Evolutionary conservation across 2,113 vertebrate species (phyloP).

Genomic region (Paratilapia polleni): DNA sequence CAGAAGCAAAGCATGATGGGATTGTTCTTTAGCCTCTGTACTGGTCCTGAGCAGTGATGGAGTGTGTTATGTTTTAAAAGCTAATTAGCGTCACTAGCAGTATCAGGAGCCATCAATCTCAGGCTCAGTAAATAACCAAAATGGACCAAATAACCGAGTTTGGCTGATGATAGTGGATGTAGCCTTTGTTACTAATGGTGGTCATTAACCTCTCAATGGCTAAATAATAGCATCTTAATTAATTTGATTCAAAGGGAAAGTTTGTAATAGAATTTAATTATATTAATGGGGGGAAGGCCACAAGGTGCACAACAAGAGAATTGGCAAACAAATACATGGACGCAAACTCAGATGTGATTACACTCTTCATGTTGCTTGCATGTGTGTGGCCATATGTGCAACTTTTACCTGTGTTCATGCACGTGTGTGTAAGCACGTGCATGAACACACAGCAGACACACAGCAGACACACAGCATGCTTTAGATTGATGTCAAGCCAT

Average conservation of each 20-base stretch:
- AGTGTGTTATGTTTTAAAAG: slow-evolving; percentile 99
- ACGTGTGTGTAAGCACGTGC: too few relatives aligned
- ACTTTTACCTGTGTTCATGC: neutral
- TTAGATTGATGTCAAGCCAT: neutral
- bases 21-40: slow-evolving; percentile 85
- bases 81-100: slow-evolving; percentile 93
- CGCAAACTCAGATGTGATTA: slow-evolving; percentile 54
- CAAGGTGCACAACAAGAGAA: slow-evolving; percentile 66
- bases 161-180: slow-evolving; percentile 94
- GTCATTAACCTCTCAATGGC: slow-evolving; percentile 90
- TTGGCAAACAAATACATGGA: slow-evolving; percentile 31
- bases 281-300: slow-evolving; percentile 74
- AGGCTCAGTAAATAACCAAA: slow-evolving; percentile 95
- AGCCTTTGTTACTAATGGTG: slow-evolving; percentile 91
- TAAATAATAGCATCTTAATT: slow-evolving; percentile 89
- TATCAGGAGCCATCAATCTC: slow-evolving; percentile 96
- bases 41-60: slow-evolving; percentile 91
- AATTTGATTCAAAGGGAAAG: slow-evolving; percentile 83
- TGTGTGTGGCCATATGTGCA: neutral
- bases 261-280: slow-evolving; percentile 82
- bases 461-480: neutral
- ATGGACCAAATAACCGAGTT: slow-evolving; percentile 99
- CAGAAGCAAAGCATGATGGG: slow-evolving; percentile 81
- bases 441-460: too few relatives aligned
- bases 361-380: neutral